A percentile compares a stretch with the other conserved stretches of the same genome.
phyloP scores from a whole-genome alignment of 2,888 invertebrate species.

The Melanostoma scalare region DNA sequence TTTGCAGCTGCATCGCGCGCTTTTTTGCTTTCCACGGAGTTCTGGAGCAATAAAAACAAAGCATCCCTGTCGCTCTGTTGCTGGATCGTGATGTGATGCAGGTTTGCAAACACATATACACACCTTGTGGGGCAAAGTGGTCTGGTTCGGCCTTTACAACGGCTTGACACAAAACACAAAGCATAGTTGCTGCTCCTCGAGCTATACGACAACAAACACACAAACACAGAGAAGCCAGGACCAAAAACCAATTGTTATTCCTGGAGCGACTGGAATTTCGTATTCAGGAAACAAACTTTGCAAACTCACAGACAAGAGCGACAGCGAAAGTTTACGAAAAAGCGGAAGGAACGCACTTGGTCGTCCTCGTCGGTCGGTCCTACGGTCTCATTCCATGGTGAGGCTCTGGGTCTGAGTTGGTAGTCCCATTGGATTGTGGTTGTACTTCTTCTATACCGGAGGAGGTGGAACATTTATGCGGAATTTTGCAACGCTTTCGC shows the following conservation, averaged over 20 bases:
- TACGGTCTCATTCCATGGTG: background rate
- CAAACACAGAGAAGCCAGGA: slow-evolving; percentile 8
- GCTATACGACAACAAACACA: background rate
- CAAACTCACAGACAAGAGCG: slow-evolving; percentile 63
- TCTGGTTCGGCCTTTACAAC: slow-evolving; percentile 22
- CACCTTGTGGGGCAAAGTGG: slow-evolving; percentile 24
- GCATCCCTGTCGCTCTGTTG: slow-evolving; percentile 40
- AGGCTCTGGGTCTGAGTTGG: slow-evolving; percentile 28
- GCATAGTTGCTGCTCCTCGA: slow-evolving; percentile 26
- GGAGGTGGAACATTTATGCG: slow-evolving; percentile 62
- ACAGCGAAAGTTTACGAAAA: slow-evolving; percentile 66
- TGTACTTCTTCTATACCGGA: background rate
- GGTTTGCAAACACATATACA: slow-evolving; percentile 33
- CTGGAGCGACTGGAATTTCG: slow-evolving; percentile 69
- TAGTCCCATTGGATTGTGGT: slow-evolving; percentile 26
- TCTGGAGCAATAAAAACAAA: slow-evolving; percentile 53
- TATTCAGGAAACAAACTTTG: slow-evolving; percentile 72
- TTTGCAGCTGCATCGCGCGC: slow-evolving; percentile 33
- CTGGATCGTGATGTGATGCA: slow-evolving; percentile 56
- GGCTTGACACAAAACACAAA: slow-evolving; percentile 51
- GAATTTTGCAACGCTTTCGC: slow-evolving; percentile 70
- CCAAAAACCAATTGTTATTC: slow-evolving; percentile 67
- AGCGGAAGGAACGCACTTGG: slow-evolving; percentile 70
- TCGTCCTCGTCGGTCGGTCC: background rate
- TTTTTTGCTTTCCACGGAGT: slow-evolving; percentile 30